phyloP scores from a whole-genome alignment of 2,113 vertebrate species.

The Manacus vitellinus region DNA sequence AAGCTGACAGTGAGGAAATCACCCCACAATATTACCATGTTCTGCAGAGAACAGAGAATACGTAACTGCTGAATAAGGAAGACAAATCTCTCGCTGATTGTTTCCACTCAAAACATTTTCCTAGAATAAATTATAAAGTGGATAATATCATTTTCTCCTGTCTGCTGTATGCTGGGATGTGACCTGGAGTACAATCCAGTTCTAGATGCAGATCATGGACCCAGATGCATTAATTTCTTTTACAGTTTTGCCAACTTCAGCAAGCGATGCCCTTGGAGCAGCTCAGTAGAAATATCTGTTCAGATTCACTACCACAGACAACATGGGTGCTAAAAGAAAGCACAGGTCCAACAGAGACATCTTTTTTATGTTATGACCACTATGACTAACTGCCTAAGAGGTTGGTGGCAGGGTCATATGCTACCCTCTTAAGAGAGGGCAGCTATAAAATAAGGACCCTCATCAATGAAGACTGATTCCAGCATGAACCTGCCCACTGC shows the following conservation, averaged over 20 bases:
- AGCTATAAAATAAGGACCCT: not conserved
- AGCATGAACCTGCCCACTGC: not conserved
- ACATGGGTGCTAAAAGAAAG: not conserved
- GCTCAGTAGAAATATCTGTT: not conserved
- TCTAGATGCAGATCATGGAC: not conserved
- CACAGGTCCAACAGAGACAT: not conserved
- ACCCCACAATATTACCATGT: slow-evolving; percentile 56
- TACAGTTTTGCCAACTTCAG: not conserved
- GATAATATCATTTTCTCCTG: not conserved
- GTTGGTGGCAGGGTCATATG: not conserved
- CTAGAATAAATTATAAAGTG: slow-evolving; percentile 8
- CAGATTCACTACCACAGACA: not conserved
- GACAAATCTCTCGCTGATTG: not conserved
- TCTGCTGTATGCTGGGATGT: not conserved
- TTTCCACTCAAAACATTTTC: slow-evolving; percentile 19
- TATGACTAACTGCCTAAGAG: not conserved
- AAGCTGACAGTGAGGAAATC: slow-evolving; percentile 61
- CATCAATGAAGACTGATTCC: not conserved
- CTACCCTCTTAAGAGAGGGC: not conserved
- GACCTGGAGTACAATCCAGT: not conserved
- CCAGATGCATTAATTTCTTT: not conserved
- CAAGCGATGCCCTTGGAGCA: not conserved
- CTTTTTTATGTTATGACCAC: not conserved
- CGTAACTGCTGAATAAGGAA: slow-evolving; percentile 52
- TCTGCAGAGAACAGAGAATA: slow-evolving; percentile 38